Conservation (phyloP, 2,888 invertebrate genomes). For the Pterostichus niger region DNA sequence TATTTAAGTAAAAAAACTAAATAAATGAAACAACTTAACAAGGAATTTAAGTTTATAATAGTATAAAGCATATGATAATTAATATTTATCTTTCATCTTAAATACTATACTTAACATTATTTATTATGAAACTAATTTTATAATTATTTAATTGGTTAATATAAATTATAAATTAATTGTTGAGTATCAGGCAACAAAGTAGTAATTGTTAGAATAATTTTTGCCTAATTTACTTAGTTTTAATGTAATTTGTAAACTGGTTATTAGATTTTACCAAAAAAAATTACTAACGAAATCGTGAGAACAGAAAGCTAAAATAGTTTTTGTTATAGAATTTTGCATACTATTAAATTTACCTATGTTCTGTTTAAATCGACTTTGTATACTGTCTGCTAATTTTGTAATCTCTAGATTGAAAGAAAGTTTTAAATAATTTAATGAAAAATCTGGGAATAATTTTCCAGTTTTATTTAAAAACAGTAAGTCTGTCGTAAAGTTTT, state of each 20-base stretch:
- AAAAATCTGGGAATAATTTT: no score
- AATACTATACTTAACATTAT: background rate
- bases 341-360: no score
- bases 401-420: no score
- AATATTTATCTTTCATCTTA: constrained; percentile 39
- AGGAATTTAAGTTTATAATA: constrained; percentile 4
- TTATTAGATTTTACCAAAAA: background rate
- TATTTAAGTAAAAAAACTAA: background rate
- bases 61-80: constrained; percentile 5
- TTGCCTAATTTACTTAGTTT: background rate
- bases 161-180: background rate
- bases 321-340: no score
- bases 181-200: background rate
- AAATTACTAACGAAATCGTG: background rate
- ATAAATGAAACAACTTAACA: background rate
- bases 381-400: no score
- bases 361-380: no score
- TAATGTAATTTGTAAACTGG: background rate
- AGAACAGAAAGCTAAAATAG: no score
- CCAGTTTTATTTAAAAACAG: no score
- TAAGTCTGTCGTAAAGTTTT: no score
- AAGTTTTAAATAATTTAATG: no score
- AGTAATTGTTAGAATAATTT: background rate
- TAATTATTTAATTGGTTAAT: background rate
- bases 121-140: background rate